phyloP scores from a whole-genome alignment of 2,113 vertebrate species.

The Mus pahari region DNA sequence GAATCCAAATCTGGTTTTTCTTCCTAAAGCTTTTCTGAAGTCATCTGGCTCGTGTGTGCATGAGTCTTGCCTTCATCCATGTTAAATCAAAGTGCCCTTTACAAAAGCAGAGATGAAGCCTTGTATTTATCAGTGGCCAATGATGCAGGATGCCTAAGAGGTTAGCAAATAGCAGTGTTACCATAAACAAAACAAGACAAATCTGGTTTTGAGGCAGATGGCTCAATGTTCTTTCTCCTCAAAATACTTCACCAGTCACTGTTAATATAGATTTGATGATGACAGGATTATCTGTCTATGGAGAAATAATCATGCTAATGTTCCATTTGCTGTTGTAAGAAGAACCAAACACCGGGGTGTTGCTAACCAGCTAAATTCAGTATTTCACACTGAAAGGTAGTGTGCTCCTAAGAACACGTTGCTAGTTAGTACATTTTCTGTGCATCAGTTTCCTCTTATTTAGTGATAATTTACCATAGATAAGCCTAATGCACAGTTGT shows the following conservation, averaged over 20 bases:
- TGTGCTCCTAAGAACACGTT: not conserved
- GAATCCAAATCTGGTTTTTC: not conserved
- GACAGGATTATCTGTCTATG: not conserved
- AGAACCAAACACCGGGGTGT: not conserved
- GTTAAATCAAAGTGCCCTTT: not conserved
- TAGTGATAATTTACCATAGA: not conserved
- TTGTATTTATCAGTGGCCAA: not conserved
- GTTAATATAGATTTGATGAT: not conserved
- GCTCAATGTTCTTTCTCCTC: not conserved
- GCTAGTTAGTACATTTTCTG: not conserved
- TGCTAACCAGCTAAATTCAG: not conserved
- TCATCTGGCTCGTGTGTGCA: not conserved
- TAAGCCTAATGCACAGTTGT: not conserved
- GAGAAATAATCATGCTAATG: not conserved
- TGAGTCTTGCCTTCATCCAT: not conserved
- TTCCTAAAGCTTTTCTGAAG: not conserved
- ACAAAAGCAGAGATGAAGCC: not conserved
- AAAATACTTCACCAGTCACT: not conserved
- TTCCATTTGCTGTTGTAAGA: not conserved
- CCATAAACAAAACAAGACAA: not conserved
- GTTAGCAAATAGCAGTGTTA: not conserved
- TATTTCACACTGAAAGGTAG: not conserved
- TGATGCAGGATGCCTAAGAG: not conserved
- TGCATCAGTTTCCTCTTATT: not conserved
- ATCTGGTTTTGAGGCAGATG: constrained; percentile 17